phyloP scores from a whole-genome alignment of 2,797 vertebrate genomes.

The Todus mexicanus region DNA sequence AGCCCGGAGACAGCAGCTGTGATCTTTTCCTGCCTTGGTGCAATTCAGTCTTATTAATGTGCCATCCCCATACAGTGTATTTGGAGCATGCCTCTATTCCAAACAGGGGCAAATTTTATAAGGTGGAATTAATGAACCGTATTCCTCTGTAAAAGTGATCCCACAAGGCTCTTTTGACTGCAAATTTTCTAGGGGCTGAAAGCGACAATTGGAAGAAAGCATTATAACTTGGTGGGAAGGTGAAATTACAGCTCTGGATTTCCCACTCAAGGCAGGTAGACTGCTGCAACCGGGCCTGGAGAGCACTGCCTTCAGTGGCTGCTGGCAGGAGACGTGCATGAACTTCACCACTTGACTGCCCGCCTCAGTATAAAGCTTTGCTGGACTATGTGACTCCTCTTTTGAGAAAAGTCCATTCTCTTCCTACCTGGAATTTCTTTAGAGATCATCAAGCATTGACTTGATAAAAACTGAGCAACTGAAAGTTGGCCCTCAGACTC shows the following conservation, averaged over 20 bases:
- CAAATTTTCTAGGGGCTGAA: neutral
- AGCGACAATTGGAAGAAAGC: neutral
- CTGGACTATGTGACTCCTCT: neutral
- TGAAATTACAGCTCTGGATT: neutral
- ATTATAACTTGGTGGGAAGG: neutral
- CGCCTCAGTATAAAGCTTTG: neutral
- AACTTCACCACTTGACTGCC: neutral
- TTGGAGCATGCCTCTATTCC: neutral
- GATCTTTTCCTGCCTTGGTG: neutral
- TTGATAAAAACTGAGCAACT: neutral
- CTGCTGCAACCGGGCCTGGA: neutral
- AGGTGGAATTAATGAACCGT: neutral
- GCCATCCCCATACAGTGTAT: neutral
- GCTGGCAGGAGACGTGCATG: rapidly evolving
- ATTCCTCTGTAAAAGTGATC: neutral
- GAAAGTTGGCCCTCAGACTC: neutral
- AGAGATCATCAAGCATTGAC: neutral
- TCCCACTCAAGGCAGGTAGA: neutral
- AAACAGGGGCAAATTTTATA: neutral
- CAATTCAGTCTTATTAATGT: neutral
- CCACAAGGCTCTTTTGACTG: neutral
- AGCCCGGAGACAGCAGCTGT: neutral
- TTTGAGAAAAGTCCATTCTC: neutral
- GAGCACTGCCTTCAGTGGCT: neutral
- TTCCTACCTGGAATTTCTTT: neutral